Conservation (phyloP, 2,888 invertebrate genomes). For the Syritta pipiens region DNA sequence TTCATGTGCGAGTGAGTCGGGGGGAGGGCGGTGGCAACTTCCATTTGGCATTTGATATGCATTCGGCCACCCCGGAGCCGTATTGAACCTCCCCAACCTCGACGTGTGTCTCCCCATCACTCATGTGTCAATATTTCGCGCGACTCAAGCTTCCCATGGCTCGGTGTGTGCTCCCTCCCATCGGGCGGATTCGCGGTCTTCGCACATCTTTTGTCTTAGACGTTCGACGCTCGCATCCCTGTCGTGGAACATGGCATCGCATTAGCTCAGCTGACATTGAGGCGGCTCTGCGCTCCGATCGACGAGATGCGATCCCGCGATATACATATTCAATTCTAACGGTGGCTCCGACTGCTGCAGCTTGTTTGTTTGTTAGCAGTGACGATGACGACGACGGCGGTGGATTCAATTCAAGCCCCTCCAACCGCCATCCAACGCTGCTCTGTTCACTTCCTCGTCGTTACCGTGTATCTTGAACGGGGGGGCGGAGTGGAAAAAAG, state of each 20-base stretch:
- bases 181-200: constrained; percentile 52
- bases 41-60: constrained; percentile 49
- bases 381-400: constrained; percentile 21
- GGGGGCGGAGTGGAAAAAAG: constrained; percentile 48
- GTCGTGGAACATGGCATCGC: constrained; percentile 60
- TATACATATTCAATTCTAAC: constrained; percentile 70
- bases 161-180: constrained; percentile 42
- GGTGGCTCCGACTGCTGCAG: constrained; percentile 28
- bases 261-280: constrained; percentile 65
- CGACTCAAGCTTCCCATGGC: constrained; percentile 61
- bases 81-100: constrained; percentile 11
- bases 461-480: constrained; percentile 6
- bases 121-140: constrained; percentile 68
- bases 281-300: too few species aligned
- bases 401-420: constrained; percentile 55
- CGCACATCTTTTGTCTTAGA: constrained; percentile 59
- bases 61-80: constrained; percentile 39
- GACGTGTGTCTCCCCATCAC: constrained; percentile 6
- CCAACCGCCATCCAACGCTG: constrained; percentile 20
- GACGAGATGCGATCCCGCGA: constrained; percentile 51
- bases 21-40: too few species aligned
- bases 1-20: constrained; percentile 40
- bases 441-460: constrained; percentile 58
- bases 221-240: constrained; percentile 5
- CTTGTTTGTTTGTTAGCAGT: constrained; percentile 24